Conservation (phyloP, 2,113 vertebrate genomes). For the Hystrix brachyura region DNA sequence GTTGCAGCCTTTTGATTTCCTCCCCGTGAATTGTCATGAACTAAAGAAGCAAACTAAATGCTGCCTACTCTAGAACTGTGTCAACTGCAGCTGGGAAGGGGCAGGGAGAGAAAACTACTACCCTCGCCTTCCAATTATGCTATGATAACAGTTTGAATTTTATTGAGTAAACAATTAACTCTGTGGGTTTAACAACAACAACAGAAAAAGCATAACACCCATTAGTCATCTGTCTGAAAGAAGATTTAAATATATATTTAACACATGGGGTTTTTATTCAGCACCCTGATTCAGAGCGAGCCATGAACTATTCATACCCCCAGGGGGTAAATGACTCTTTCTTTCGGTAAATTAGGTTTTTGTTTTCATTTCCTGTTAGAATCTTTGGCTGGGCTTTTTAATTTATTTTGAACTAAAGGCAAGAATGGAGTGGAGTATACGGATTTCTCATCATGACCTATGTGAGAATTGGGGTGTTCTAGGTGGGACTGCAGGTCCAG, state of each 20-base stretch:
- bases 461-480: background rate
- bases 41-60: background rate
- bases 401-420: constrained; percentile 34
- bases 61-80: background rate
- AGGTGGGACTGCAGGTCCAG: background rate
- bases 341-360: constrained; percentile 39
- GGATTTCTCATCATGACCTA: rapidly evolving
- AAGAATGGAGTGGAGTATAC: background rate
- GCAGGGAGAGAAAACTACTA: background rate
- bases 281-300: background rate
- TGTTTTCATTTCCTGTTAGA: constrained; percentile 46
- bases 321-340: constrained; percentile 54
- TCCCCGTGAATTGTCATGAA: background rate
- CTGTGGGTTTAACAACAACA: constrained; percentile 56
- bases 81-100: background rate
- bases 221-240: constrained; percentile 64
- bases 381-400: constrained; percentile 13
- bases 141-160: constrained; percentile 57
- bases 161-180: constrained; percentile 74
- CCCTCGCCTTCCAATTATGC: constrained; percentile 9
- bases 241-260: constrained; percentile 34
- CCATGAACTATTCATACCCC: background rate
- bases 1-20: background rate
- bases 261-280: background rate
- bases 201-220: background rate